Evolutionary conservation across 2,888 invertebrate genomes (phyloP), one percentile per base, ranked within the genome.

Genomic region (Apamea epomidion): DNA sequence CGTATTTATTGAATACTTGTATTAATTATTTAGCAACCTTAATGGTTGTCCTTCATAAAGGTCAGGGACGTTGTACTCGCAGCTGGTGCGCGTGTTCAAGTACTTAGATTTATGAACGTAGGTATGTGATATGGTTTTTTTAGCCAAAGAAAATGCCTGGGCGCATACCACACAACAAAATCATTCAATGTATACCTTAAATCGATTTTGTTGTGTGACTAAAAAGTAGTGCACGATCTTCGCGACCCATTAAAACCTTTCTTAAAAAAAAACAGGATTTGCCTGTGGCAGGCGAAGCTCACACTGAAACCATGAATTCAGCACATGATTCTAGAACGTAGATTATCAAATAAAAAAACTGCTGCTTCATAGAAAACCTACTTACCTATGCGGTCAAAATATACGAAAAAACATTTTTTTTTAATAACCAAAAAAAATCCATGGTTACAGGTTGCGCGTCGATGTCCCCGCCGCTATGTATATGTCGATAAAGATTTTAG

Each of bases 1-100:
- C 29, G 37, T 69, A 48, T 84, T 48, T 58, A 84, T 84, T 64
- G 37, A 58, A 70, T 69, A 70, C 45, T 54, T 60, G n/a, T 78
- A 78, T 51, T n/a, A 5, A 77, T 77, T 42, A 64, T 54, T 42
- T 29, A 51, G n/a, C 51, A 42, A 60, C 18, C 21, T 42, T 51
- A 65, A 60, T 67, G 42, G 21, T 32, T 75, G 64, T 29, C 83
- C 80, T 80, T 65, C 45, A 37, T 21, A 32, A 45, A 25, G n/a
- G 64, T 37, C 51, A 32, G 2, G 42, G 54, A 45, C 45, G 32
- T 64, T 29, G 32, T 54, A n/a, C 5, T 32, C 18, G 12, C 6
- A n/a, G 21, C 42, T 18, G 25, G 42, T 25, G 2, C n/a, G 32
- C 32, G 51, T 37, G 6, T 42, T 1, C 25, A 1, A 18, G 5